Evolutionary conservation across 1,140 invertebrate genomes (phyloP), one percentile per base, ranked within the genome.

Genomic region (Dinothrombium tinctorium): DNA sequence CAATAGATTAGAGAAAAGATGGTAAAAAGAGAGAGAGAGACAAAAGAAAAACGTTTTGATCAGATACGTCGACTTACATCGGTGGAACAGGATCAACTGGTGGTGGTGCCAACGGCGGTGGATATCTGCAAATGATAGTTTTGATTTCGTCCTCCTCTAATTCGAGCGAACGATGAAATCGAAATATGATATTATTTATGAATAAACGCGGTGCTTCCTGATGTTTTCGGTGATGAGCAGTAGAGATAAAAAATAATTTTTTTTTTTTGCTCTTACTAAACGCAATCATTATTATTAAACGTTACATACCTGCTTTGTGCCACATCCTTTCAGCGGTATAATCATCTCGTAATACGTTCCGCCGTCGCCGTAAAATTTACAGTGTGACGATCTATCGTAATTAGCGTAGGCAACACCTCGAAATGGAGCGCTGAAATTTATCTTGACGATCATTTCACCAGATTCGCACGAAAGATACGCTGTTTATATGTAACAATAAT

Each of bases 121-220:
- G 83, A 59, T 90, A 89, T 25, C 84, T 66, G 54, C 84, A 89
- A 1, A 89, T 81, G 48, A 89, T 82, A 6, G 83, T 89, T 51
- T 87, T 87, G 33, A 87, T 80, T 62, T 90, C 84, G 59, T 90
- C 84, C 7, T 82, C 83, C 54, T 87, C 82, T 69, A 89, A 79
- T 63, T 89, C 82, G 46, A 89, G 62, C 14, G 72, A 73, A 4
- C 78, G 78, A 60, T 89, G 83, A 60, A 89, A 90, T 33, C 84
- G 66, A 15, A 89, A 80, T 28, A 87, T 78, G 37, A 90, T 81
- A 56, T 90, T 89, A 63, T 90, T 90, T 21, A 82, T 86, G 60
- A 89, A 89, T 33, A 89, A 81, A 42, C 84, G 22, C 12, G 33
- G 33, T 21, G 33, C 33, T n/a, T 36, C 33, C 33, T 36, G 1